Evolutionary conservation across 2,888 invertebrate species (phyloP).

Genomic region (Sthenelais limicola): DNA sequence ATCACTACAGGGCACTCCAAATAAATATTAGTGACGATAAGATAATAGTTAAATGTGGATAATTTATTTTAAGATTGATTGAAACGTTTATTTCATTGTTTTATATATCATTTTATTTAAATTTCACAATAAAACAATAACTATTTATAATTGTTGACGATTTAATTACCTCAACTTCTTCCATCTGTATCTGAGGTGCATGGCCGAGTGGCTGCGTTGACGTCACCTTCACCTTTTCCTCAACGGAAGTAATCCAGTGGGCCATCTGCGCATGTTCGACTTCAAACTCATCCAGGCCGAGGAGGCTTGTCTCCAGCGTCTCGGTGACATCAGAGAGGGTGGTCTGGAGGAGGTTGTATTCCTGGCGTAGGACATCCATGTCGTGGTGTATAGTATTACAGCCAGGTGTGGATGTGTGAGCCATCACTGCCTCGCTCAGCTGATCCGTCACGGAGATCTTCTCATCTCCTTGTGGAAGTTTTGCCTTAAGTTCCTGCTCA

Average conservation of each 20-base stretch:
- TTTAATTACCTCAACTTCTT: slow-evolving; percentile 17
- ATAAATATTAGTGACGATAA: no score
- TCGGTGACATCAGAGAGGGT: not conserved
- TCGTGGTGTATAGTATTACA: slow-evolving; percentile 42
- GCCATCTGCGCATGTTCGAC: slow-evolving; percentile 41
- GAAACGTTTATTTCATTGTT: no score
- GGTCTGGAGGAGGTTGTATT: slow-evolving; percentile 31
- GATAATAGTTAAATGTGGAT: no score
- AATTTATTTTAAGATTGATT: no score
- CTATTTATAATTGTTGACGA: no score
- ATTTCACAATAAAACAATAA: no score
- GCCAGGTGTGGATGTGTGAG: slow-evolving; percentile 40
- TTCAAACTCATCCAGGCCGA: slow-evolving; percentile 42
- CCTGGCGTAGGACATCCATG: slow-evolving; percentile 45
- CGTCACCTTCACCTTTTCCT: slow-evolving; percentile 42
- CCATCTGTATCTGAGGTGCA: slow-evolving; percentile 7
- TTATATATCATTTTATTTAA: no score
- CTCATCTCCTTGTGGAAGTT: slow-evolving; percentile 40
- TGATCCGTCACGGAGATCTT: slow-evolving; percentile 2
- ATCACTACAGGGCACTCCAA: no score
- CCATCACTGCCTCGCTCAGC: slow-evolving; percentile 13
- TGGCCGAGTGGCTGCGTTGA: not conserved
- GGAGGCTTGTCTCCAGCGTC: slow-evolving; percentile 37
- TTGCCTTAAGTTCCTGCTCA: slow-evolving; percentile 38
- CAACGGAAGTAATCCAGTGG: slow-evolving; percentile 42